Base-by-base conservation (phyloP, 2,888 invertebrate species). In the Sinohyriopsis cumingii region DNA sequence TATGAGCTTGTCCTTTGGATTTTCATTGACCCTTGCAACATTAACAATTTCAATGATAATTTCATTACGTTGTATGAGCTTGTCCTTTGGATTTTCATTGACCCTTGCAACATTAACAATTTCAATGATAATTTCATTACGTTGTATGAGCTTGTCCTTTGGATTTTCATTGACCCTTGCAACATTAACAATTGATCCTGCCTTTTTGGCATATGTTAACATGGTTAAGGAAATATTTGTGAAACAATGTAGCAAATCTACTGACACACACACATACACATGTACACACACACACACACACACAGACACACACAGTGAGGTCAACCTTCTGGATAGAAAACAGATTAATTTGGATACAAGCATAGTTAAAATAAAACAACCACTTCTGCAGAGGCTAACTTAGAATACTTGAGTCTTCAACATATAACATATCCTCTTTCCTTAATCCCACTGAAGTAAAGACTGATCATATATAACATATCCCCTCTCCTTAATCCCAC, bases 11-110 rank as follows among this genome's bases (percentile, higher is more conserved):
- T 94, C 93, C 80, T 94, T 94, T 0, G 94, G 94, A 85, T 94
- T 94, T 88, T 95, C 95, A 85, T 95, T 95, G 24, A 95, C 92
- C 76, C 93, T 91, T 0, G 93, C 93, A 4, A 3, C 28, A 28
- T 28, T 28, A 4, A 28, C 28, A 28, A 28, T 3, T 28, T 28
- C 5, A 28, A 28, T 4, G 28, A 28, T 28, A 5, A 28, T 22
- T 12, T 2, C 72, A 81, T 71, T 75, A 86, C 87, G 88, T 85
- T 94, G 91, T 78, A 95, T 95, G 67, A 94, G 90, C 82, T 93
- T 92, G 78, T 94, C 93, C 80, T 94, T 94, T 0, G 94, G 94
- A 85, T 94, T 94, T 88, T 95, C 95, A 85, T 95, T 95, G 24
- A 95, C 92, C 76, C 93, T 91, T 0, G 93, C 93, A 4, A 3